Evolutionary conservation across 2,113 vertebrate species (phyloP), one percentile per base, ranked within the genome.

Genomic region (Strigops habroptila): DNA sequence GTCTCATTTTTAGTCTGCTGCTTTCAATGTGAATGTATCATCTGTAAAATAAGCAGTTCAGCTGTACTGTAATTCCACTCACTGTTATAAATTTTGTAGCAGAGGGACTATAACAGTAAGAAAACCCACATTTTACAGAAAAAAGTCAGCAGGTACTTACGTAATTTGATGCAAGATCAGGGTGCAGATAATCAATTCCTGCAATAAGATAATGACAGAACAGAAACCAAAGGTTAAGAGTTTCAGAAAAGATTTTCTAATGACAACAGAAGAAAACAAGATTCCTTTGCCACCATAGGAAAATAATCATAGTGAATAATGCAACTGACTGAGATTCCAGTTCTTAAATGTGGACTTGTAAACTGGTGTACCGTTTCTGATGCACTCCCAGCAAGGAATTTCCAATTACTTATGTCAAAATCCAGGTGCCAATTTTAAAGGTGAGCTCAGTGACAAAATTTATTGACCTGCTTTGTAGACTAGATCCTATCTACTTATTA

Each of bases 121-220:
- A 84, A 94, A 55, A 44, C n/a, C 37, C 37, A 44, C 30, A 46
- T 86, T 67, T 93, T 60, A 78, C 60, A 89, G 75, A 52, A 88
- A 88, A 88, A 95, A 57, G 77, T 84, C 78, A 78, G 46, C 57
- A 55, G 88, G 67, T 98, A 99, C 99, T 99, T 98, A 99, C 99
- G 3, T 99, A 99, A 97, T 99, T 99, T 37, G 99, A 98, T 95
- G 99, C 99, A 91, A 99, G 98, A 97, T 99, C 99, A 51, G 99
- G 99, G 97, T 99, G 99, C 52, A 99, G 98, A 96, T 99, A 99
- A 97, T 99, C 99, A 74, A 99, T 99, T 84, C 99, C 99, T 99
- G 98, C 85, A 98, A 97, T 87, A 81, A 98, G 82, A 97, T 24
- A 97, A 96, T 16, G 77, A 95, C 65, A 97, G 78, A 90, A 94